Evolutionary conservation across 2,888 invertebrate genomes (phyloP).

Genomic region (Ischnus inquisitorius): DNA sequence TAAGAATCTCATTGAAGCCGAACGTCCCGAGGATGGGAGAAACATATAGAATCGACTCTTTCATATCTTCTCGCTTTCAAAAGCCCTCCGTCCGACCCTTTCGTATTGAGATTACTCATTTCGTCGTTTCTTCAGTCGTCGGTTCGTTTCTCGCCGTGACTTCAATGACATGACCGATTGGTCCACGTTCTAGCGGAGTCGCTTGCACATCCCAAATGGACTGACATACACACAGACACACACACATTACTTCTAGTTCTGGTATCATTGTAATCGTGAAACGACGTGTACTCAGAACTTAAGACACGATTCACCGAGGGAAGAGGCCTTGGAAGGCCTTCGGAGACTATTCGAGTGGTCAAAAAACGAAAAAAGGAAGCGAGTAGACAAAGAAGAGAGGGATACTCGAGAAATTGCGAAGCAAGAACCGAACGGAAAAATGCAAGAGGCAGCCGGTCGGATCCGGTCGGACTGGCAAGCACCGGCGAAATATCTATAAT

Average conservation of each 20-base stretch:
- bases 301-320: not conserved
- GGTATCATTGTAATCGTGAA: constrained; percentile 20
- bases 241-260: not conserved
- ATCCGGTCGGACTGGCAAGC: constrained; percentile 11
- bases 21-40: constrained; percentile 28
- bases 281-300: constrained; percentile 8
- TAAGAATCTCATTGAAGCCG: constrained; percentile 55
- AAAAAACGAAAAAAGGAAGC: not conserved
- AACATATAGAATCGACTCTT: constrained; percentile 53
- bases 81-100: constrained; percentile 50
- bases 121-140: constrained; percentile 46
- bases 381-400: not conserved
- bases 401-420: constrained; percentile 28
- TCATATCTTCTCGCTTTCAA: constrained; percentile 54
- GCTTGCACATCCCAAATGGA: constrained; percentile 20
- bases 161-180: constrained; percentile 64
- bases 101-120: constrained; percentile 63
- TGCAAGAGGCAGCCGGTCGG: constrained; percentile 31
- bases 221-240: not conserved
- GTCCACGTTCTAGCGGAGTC: constrained; percentile 36
- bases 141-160: constrained; percentile 37
- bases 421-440: constrained; percentile 13
- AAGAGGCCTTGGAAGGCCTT: not conserved
- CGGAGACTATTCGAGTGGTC: constrained; percentile 17
- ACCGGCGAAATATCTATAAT: constrained; percentile 79